Base-by-base conservation (phyloP, 2,113 vertebrate genomes). In the Entomyzon cyanotis region DNA sequence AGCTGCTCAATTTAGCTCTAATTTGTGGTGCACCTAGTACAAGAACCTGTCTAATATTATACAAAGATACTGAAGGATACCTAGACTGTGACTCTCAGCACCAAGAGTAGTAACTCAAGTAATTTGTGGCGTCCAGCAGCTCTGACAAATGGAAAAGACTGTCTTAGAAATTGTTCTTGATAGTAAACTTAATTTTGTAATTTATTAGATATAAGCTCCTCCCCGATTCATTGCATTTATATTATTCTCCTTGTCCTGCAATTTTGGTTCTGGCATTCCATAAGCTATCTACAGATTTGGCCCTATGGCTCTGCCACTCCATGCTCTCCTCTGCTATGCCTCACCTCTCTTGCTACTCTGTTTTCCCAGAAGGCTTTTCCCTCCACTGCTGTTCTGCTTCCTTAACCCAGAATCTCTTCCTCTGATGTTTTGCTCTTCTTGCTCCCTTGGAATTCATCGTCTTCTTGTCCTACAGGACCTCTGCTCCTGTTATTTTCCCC, bases 381-480 rank as follows among this genome's bases (percentile, higher is more conserved):
- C 64, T 96, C 44, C 3, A 6, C 74, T 90, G 46, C 52, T 3
- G 65, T 95, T 96, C 89, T 95, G 94, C 83, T 95, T 94, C 94
- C 79, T 87, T 89, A 85, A 89, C 37, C 15, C 79, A 80, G 79
- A 86, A 86, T 90, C 64, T 86, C 52, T 84, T 93, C 63, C 82
- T 92, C 81, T 91, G 74, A 90, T 90, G 71, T 84, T 93, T 83
- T 94, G 33, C 58, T 84, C 56, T 77, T 76, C 89, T 93, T 90
- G 21, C 20, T 86, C 82, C 91, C 93, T 91, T 95, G 91, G 89
- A 97, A 93, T 95, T 94, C 89, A 58, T 95, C 78, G 77, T 88
- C 67, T 33, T 68, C 65, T 73, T 95, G 93, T 95, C 93, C 96
- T 97, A 91, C 90, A 96, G 92, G 95, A 97, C 88, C 92, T 93